phyloP scores from a whole-genome alignment of 35 echinoderm and acorn worm species.

The Apostichopus japonicus region DNA sequence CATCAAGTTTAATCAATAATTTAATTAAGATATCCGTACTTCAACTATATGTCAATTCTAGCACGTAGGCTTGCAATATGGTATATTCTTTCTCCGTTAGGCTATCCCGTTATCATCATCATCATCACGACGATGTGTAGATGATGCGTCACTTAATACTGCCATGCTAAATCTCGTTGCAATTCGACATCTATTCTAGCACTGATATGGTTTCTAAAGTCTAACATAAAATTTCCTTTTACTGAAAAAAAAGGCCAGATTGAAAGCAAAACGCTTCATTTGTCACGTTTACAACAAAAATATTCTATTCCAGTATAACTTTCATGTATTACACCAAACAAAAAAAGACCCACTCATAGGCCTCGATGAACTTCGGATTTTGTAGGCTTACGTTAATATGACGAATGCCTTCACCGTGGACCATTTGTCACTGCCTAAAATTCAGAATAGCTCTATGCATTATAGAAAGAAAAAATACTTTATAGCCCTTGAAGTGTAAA shows the following conservation, averaged over 20 bases:
- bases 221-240: neutral
- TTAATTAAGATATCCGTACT: no score
- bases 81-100: neutral
- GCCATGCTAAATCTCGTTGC: neutral
- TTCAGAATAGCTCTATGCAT: neutral
- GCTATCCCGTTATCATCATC: neutral
- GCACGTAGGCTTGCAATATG: neutral
- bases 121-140: neutral
- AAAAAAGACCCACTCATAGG: neutral
- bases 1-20: no score
- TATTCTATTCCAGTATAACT: neutral
- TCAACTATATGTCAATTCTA: neutral
- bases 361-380: neutral
- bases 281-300: neutral
- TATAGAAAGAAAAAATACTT: neutral
- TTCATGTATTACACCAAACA: neutral
- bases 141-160: neutral
- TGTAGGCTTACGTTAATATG: neutral
- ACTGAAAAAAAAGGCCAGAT: neutral
- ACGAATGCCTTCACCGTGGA: slow-evolving; percentile 1
- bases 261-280: neutral
- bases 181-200: neutral
- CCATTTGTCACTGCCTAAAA: slow-evolving; percentile 2
- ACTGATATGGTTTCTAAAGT: neutral
- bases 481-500: slow-evolving; percentile 18